Conservation (phyloP, 2,888 invertebrate genomes). For the Drosophila fungiperda region DNA sequence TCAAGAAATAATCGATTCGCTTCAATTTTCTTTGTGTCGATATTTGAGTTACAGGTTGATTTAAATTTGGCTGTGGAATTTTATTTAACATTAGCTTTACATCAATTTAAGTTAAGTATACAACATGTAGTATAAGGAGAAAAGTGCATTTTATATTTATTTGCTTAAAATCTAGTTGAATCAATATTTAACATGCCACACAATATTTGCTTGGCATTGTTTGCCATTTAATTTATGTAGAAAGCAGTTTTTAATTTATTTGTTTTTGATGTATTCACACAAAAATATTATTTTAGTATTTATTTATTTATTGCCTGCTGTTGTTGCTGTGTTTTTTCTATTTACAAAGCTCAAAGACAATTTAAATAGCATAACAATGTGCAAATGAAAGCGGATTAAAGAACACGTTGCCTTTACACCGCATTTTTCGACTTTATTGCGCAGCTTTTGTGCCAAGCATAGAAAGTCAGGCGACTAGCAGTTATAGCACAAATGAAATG, state of each 20-base stretch:
- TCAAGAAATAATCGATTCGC: constrained; percentile 5
- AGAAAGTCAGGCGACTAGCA: background rate
- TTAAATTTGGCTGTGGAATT: background rate
- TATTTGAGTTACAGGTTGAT: background rate
- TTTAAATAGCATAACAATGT: constrained; percentile 17
- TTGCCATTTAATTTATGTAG: constrained; percentile 12
- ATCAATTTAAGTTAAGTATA: background rate
- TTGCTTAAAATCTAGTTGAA: background rate
- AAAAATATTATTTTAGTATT: background rate
- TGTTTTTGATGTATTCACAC: background rate
- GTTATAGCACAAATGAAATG: constrained; percentile 19
- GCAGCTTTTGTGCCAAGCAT: constrained; percentile 11
- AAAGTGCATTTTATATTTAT: background rate
- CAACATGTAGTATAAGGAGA: background rate
- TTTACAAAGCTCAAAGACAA: constrained; percentile 4
- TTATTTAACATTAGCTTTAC: constrained; percentile 5
- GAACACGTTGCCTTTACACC: constrained; percentile 22
- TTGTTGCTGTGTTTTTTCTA: background rate
- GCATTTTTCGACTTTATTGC: constrained; percentile 17
- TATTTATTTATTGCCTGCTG: constrained; percentile 16
- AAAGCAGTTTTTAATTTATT: background rate
- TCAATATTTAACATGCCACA: background rate
- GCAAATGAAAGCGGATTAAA: constrained; percentile 22
- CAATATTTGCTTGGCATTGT: constrained; percentile 22
- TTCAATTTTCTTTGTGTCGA: constrained; percentile 15